Evolutionary conservation across 2,888 invertebrate species (phyloP).

Genomic region (Griposia aprilina): DNA sequence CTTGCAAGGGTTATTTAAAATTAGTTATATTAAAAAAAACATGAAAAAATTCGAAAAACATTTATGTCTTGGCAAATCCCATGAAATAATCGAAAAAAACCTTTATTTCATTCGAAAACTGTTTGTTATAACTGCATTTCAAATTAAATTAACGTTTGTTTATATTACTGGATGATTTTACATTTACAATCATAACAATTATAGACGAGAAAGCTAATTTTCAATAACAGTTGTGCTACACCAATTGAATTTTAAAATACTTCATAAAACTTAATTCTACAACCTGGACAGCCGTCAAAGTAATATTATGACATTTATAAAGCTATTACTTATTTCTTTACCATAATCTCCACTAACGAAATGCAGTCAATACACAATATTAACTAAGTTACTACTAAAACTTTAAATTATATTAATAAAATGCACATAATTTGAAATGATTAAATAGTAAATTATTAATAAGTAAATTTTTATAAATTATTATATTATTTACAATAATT

Average conservation of each 20-base stretch:
- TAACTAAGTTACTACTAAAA: background rate
- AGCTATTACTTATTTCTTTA: slow-evolving; percentile 21
- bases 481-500: slow-evolving; percentile 60
- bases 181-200: background rate
- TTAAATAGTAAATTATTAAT: slow-evolving; percentile 5
- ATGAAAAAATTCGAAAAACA: background rate
- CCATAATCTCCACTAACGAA: slow-evolving; percentile 26
- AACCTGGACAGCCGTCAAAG: slow-evolving; percentile 34
- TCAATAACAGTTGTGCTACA: slow-evolving; percentile 20
- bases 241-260: slow-evolving; percentile 9
- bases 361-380: background rate
- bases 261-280: slow-evolving; percentile 13
- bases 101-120: background rate
- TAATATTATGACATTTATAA: slow-evolving; percentile 16
- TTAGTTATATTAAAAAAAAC: slow-evolving; percentile 10
- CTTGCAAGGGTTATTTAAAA: slow-evolving; percentile 30
- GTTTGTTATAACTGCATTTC: background rate
- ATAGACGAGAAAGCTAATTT: slow-evolving; percentile 38
- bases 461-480: slow-evolving; percentile 10
- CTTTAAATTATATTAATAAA: slow-evolving; percentile 19
- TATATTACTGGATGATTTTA: background rate
- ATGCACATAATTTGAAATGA: slow-evolving; percentile 1
- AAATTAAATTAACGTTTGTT: background rate
- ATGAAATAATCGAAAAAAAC: background rate
- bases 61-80: no score